Conservation (phyloP, 1,140 invertebrate genomes). For the Drepana arcuata region DNA sequence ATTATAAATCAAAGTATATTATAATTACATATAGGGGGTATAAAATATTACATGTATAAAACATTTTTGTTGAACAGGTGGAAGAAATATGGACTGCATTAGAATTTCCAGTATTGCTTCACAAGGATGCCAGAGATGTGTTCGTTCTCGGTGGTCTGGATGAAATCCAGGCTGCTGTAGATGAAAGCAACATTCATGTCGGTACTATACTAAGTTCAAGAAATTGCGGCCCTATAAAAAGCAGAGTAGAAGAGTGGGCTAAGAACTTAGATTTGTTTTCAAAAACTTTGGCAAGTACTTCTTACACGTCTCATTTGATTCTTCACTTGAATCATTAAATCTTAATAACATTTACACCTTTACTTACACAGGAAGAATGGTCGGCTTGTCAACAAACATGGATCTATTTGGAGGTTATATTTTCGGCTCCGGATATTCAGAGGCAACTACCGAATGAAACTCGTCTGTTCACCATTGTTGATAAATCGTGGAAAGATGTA, state of each 20-base stretch:
- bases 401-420: constrained; percentile 91
- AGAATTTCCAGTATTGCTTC: constrained; percentile 82
- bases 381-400: constrained; percentile 86
- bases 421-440: constrained; percentile 91
- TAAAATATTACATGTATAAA: not conserved
- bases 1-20: too few species aligned
- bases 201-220: constrained; percentile 88
- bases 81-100: constrained; percentile 86
- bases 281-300: constrained; percentile 77
- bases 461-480: constrained; percentile 86
- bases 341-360: not conserved
- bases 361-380: constrained; percentile 84
- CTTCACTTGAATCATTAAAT: not conserved
- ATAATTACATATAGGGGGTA: too few species aligned
- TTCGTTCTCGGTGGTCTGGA: constrained; percentile 87
- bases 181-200: constrained; percentile 90
- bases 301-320: constrained; percentile 1
- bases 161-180: constrained; percentile 85
- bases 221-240: constrained; percentile 86
- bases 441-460: constrained; percentile 88
- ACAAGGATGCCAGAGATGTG: constrained; percentile 86
- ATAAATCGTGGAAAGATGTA: constrained; percentile 90
- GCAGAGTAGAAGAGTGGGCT: constrained; percentile 85
- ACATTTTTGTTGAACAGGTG: constrained; percentile 67
- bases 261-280: constrained; percentile 81